These are phyloP conservation scores for Trichomycterus rosablanca DNA, from an alignment of 2,113 vertebrate genomes.

Conservation along the genomic window DNA sequence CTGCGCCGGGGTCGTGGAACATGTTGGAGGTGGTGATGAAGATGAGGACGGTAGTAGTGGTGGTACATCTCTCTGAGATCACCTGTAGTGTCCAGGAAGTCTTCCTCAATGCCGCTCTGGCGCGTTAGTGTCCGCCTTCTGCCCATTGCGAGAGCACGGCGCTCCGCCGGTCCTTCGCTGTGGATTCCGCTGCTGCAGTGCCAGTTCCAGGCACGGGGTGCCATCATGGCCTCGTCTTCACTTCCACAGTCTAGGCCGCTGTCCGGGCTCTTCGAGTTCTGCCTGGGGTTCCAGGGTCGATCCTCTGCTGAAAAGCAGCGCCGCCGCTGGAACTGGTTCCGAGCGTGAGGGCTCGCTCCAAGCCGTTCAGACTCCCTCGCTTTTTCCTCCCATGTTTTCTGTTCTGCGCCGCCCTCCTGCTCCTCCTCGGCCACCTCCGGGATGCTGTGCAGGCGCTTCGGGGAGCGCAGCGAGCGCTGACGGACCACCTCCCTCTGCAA, in stretches of 20 bases:
- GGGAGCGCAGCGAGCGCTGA: slow-evolving; percentile 73
- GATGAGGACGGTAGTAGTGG: slow-evolving; percentile 42
- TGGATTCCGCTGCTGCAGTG: slow-evolving; percentile 56
- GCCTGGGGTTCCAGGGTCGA: slow-evolving; percentile 49
- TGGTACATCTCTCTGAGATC: slow-evolving; percentile 59
- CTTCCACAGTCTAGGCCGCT: slow-evolving; percentile 96
- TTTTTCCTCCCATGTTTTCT: slow-evolving; percentile 18
- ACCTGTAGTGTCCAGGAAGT: slow-evolving; percentile 70
- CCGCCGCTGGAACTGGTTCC: slow-evolving; percentile 55
- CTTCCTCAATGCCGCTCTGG: slow-evolving; percentile 88
- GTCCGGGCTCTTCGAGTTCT: slow-evolving; percentile 83
- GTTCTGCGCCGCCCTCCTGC: slow-evolving; percentile 49
- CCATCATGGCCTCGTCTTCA: slow-evolving; percentile 81
- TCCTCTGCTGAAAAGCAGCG: slow-evolving; percentile 33
- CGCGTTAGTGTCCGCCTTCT: slow-evolving; percentile 83
- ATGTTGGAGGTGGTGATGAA: slow-evolving; percentile 39
- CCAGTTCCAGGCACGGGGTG: slow-evolving; percentile 58
- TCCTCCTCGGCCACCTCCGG: slow-evolving; percentile 95
- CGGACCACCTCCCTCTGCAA: slow-evolving; percentile 80
- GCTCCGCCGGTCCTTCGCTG: slow-evolving; percentile 67
- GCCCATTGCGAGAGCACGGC: slow-evolving; percentile 68
- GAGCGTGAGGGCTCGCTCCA: neutral
- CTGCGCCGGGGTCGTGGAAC: slow-evolving; percentile 61
- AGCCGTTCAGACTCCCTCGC: slow-evolving; percentile 45
- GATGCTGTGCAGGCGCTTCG: slow-evolving; percentile 91